A percentile compares a stretch with the other conserved stretches of the same genome.
Evolutionary conservation across 1,140 invertebrate genomes (phyloP).

Genomic region (Drosophila bifasciata): DNA sequence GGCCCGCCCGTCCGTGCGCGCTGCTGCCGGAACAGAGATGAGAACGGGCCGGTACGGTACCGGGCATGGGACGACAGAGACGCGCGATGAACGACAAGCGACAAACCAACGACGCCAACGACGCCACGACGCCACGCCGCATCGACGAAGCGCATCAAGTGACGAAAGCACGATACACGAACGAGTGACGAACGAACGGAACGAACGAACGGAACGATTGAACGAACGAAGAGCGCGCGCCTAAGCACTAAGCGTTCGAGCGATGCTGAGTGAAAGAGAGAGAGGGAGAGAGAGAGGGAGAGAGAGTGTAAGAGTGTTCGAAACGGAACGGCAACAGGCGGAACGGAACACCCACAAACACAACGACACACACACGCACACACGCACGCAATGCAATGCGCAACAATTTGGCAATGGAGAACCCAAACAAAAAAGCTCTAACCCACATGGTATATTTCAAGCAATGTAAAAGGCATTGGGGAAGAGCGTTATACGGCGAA

Average conservation of each 20-base stretch:
- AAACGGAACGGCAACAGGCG: conserved; percentile 61
- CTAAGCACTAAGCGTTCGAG: conserved; percentile 3
- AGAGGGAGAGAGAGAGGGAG: conserved; percentile 9
- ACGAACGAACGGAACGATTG: too few species aligned
- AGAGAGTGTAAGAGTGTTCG: neutral
- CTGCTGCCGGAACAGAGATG: too few species aligned
- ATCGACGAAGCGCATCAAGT: conserved; percentile 39
- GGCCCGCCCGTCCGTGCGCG: conserved; percentile 4
- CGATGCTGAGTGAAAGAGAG: conserved; percentile 24
- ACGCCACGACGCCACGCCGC: too few species aligned
- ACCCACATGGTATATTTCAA: neutral
- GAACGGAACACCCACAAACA: conserved; percentile 32
- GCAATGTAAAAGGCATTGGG: too few species aligned
- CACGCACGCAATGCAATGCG: conserved; percentile 28
- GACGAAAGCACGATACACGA: neutral
- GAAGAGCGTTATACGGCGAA: too few species aligned
- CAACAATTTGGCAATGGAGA: conserved; percentile 63
- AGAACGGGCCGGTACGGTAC: too few species aligned
- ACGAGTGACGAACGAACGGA: conserved; percentile 15
- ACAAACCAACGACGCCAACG: conserved; percentile 41
- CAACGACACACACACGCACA: too few species aligned
- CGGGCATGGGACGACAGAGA: conserved; percentile 13
- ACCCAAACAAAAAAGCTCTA: conserved; percentile 35
- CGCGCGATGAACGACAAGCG: conserved; percentile 13
- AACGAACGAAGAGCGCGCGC: conserved; percentile 25